phyloP scores from a whole-genome alignment of 2,113 vertebrate species.

The Osmerus eperlanus region DNA sequence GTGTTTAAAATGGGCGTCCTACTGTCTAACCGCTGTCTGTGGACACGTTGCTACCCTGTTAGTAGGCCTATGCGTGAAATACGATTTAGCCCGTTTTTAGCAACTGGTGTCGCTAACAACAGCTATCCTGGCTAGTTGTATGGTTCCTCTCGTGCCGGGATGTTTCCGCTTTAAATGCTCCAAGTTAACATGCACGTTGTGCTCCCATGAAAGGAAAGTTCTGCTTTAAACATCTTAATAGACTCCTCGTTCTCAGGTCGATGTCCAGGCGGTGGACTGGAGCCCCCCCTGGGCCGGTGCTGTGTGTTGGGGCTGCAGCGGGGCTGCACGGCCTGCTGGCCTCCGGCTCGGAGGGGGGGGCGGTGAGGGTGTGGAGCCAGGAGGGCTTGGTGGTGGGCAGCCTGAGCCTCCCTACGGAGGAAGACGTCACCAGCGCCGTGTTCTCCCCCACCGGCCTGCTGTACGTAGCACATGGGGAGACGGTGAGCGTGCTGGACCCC shows the following conservation, averaged over 20 bases:
- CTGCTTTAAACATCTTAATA: background rate
- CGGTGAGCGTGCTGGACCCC: constrained; percentile 78
- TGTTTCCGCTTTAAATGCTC: too few relatives aligned
- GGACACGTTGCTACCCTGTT: too few relatives aligned
- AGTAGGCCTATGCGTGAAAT: too few relatives aligned
- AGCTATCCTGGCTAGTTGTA: too few relatives aligned
- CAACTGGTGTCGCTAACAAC: too few relatives aligned
- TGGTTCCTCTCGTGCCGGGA: too few relatives aligned
- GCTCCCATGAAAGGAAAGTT: too few relatives aligned
- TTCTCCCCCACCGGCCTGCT: constrained; percentile 77
- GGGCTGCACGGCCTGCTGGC: constrained; percentile 77
- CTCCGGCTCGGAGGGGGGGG: constrained; percentile 85
- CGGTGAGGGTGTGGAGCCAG: constrained; percentile 79
- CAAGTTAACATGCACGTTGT: too few relatives aligned
- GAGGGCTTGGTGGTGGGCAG: constrained; percentile 65
- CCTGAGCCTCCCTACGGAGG: constrained; percentile 59
- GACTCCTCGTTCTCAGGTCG: constrained; percentile 65
- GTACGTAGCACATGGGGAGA: constrained; percentile 81
- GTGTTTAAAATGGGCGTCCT: too few relatives aligned
- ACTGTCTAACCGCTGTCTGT: too few relatives aligned
- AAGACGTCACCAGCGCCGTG: constrained; percentile 77
- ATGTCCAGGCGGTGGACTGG: constrained; percentile 74
- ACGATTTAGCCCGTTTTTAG: too few relatives aligned
- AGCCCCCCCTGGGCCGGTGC: constrained; percentile 77
- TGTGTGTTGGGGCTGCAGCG: constrained; percentile 73